A percentile compares a stretch with the other conserved stretches of the same genome.
phyloP scores from a whole-genome alignment of 1,140 invertebrate genomes.

The Formica exsecta region DNA sequence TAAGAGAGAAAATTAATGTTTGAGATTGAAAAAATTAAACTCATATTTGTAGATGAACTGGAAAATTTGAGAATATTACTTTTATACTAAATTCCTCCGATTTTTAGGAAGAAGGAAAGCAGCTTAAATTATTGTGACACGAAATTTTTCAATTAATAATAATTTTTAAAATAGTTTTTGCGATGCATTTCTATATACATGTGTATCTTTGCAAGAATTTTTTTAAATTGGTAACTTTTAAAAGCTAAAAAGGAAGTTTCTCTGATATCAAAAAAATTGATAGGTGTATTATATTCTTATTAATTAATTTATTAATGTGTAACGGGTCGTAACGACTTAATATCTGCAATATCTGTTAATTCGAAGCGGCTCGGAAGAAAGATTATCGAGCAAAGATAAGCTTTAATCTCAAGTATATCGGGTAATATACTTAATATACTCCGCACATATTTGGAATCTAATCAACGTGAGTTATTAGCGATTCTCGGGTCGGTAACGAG shows the following conservation, averaged over 20 bases:
- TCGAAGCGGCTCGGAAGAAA: neutral
- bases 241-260: neutral
- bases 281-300: neutral
- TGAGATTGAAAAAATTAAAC: neutral
- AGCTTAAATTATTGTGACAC: neutral
- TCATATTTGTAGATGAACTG: neutral
- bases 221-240: neutral
- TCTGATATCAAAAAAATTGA: neutral
- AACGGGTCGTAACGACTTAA: neutral
- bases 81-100: neutral
- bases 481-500: constrained; percentile 40
- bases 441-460: constrained; percentile 5
- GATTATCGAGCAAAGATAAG: neutral
- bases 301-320: neutral
- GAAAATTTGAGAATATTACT: constrained; percentile 2
- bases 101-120: neutral
- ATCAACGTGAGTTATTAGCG: constrained; percentile 36
- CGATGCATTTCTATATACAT: neutral
- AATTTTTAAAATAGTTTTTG: neutral
- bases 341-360: neutral
- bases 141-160: neutral
- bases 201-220: neutral
- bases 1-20: neutral
- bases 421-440: neutral
- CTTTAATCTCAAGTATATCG: neutral